Evolutionary conservation across 2,113 vertebrate species (phyloP), one percentile per base, ranked within the genome.

Genomic region (Emydocephalus ijimae): DNA sequence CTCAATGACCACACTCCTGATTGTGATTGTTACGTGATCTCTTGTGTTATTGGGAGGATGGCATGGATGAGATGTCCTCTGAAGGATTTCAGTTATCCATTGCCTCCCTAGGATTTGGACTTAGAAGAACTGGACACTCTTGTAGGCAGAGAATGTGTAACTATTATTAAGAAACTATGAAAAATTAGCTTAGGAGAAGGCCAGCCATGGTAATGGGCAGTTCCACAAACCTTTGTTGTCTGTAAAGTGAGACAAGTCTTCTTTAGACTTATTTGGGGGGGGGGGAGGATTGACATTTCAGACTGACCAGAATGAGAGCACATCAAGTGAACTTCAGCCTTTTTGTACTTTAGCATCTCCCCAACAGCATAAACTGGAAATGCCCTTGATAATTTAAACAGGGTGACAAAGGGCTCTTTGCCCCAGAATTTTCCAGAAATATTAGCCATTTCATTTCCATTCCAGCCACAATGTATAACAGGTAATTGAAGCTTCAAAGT

Each of bases 401-500:
- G 88, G 94, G 2, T 69, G 94, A 94, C n/a, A 94, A 74, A 90
- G 59, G 64, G 50, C 93, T 87, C 50, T 89, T 92, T 92, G 93
- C 50, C 91, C 57, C 69, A 39, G 94, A 74, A 92, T 86, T 95
- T 94, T 92, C 91, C 95, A 94, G 91, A 93, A 95, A 94, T 91
- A 96, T 95, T 50, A 91, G 92, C 92, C 89, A 92, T 93, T 94
- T 93, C 93, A 92, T 56, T 61, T 57, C 86, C 92, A 64, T 45
- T 93, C 24, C 91, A 92, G 92, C 88, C 93, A 93, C 93, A 93
- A 48, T 59, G 57, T 94, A 95, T 95, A 74, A 92, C 94, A 96
- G 94, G 96, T 96, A 96, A 96, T 34, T 94, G 96, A 96, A 96
- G 96, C 96, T 96, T 97, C 97, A 97, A 96, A 96, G 96, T 90